Evolutionary conservation across 2,797 vertebrate genomes (phyloP).

Genomic region (Coregonus suidteri): DNA sequence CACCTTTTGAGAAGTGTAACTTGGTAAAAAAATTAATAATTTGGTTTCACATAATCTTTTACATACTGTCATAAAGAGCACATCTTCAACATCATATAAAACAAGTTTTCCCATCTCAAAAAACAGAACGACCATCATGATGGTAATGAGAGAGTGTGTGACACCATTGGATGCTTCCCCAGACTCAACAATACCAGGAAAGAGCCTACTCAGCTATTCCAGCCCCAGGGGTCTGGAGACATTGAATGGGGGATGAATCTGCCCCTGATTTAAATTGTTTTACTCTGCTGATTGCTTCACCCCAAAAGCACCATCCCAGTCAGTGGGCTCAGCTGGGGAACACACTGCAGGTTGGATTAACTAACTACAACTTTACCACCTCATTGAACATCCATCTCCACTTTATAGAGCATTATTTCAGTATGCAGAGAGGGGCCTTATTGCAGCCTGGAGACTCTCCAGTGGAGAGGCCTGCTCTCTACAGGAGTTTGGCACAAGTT

Average conservation of each 20-base stretch:
- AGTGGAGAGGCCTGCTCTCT: no score
- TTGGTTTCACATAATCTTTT: no score
- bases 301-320: neutral
- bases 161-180: neutral
- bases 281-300: neutral
- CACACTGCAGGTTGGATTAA: neutral
- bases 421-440: neutral
- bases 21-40: no score
- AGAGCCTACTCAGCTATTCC: constrained; percentile 1
- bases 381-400: neutral
- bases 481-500: neutral
- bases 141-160: neutral
- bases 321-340: neutral
- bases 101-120: no score
- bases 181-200: neutral
- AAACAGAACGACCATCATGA: neutral
- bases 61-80: no score
- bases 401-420: neutral
- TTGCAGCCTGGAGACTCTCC: neutral
- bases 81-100: neutral
- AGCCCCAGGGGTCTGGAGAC: neutral
- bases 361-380: neutral
- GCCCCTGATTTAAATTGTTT: constrained; percentile 1
- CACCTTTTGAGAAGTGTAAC: no score
- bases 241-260: neutral